phyloP scores from a whole-genome alignment of 1,140 invertebrate genomes.

The Dreissena rostriformis region DNA sequence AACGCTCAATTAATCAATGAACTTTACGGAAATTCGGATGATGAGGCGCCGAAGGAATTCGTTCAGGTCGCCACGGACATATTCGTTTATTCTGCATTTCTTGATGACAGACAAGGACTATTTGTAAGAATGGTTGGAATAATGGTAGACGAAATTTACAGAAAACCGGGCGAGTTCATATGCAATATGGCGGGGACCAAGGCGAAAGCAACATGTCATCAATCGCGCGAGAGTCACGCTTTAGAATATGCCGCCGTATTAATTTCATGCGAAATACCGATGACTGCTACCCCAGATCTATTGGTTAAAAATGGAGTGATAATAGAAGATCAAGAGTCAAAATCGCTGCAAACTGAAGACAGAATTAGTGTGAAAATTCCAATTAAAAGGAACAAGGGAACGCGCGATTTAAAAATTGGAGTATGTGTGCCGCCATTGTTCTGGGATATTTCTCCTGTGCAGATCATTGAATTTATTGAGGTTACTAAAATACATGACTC shows the following conservation, averaged over 20 bases:
- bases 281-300: background rate
- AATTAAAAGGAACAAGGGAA: background rate
- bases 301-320: background rate
- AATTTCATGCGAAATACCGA: slow-evolving; percentile 13
- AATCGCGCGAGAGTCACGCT: background rate
- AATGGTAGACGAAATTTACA: background rate
- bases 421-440: slow-evolving; percentile 70
- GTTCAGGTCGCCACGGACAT: background rate
- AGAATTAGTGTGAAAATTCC: background rate
- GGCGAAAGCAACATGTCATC: background rate
- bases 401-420: background rate
- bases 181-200: background rate
- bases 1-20: background rate
- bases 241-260: slow-evolving; percentile 4
- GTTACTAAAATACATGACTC: slow-evolving; percentile 65
- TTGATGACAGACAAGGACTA: background rate
- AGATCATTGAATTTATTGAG: slow-evolving; percentile 77
- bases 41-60: background rate
- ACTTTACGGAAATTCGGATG: background rate
- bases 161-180: background rate
- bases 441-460: slow-evolving; percentile 66
- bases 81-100: slow-evolving; percentile 18
- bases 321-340: background rate
- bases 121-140: slow-evolving; percentile 4
- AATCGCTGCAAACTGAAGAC: background rate